Evolutionary conservation across 1,140 invertebrate genomes (phyloP).

Genomic region (Scaptodrosophila lebanonensis): DNA sequence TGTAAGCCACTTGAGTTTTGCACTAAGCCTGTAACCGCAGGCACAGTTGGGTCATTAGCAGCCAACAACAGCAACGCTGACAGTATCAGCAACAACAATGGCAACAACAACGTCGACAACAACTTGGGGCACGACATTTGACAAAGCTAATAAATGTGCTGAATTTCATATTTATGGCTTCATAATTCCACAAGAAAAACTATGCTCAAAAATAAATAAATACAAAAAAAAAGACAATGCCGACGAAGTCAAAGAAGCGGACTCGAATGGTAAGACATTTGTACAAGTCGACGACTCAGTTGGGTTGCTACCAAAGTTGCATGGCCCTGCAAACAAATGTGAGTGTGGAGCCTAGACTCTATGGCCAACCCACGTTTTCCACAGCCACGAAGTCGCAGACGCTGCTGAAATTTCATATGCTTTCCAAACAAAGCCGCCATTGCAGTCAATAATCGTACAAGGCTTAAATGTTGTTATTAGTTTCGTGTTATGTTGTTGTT

Average conservation of each 20-base stretch:
- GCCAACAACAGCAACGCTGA: slow-evolving; percentile 27
- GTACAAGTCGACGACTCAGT: slow-evolving; percentile 27
- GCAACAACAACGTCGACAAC: slow-evolving; percentile 40
- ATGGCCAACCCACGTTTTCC: neutral
- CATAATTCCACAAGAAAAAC: slow-evolving; percentile 64
- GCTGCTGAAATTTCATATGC: slow-evolving; percentile 48
- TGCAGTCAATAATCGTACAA: slow-evolving; percentile 5
- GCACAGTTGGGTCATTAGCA: slow-evolving; percentile 36
- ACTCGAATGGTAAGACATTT: slow-evolving; percentile 44
- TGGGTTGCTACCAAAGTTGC: no score
- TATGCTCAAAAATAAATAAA: no score
- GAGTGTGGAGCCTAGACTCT: slow-evolving; percentile 4
- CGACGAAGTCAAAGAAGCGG: slow-evolving; percentile 40
- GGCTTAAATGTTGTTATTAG: slow-evolving; percentile 32
- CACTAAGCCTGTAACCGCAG: no score
- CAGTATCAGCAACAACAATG: slow-evolving; percentile 23
- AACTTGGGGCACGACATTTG: slow-evolving; percentile 67
- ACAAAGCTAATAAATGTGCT: slow-evolving; percentile 76
- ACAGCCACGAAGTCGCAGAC: slow-evolving; percentile 26
- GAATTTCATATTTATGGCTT: slow-evolving; percentile 76
- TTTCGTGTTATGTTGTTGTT: slow-evolving; percentile 13
- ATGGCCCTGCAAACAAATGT: no score
- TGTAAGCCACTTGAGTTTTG: no score
- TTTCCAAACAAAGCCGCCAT: slow-evolving; percentile 8
- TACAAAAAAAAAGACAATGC: slow-evolving; percentile 22